Evolutionary conservation across 2,888 invertebrate species (phyloP), one percentile per base, ranked within the genome.

Genomic region (Cataglyphis altisquamis): DNA sequence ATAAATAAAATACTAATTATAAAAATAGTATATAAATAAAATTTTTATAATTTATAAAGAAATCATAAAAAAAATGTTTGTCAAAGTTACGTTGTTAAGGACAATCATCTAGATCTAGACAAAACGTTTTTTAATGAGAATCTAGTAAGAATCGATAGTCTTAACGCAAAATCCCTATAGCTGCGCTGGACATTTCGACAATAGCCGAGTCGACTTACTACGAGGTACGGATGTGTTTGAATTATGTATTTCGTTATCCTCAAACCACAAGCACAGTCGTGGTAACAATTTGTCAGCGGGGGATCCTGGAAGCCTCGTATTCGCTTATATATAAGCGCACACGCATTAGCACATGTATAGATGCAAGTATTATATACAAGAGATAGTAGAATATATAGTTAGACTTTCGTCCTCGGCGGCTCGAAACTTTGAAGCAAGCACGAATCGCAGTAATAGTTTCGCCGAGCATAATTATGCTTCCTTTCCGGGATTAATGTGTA

Each of bases 391-490:
- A 62, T 87, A 84, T 72, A 84, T 72, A 84, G 86, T 89, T 85
- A 68, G 62, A 83, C 72, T 80, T 64, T 84, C 84, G 66, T 60
- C 63, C 81, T 77, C 81, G 68, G 64, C 64, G 78, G 55, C 72
- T 87, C 70, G 91, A 91, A 93, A 93, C 91, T 92, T 91, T 88
- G 70, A 70, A 86, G 87, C 86, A 84, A 86, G 90, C 92, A 90
- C 90, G 91, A 92, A 89, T 91, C 90, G 86, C 82, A 90, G 91
- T 93, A 93, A 93, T 92, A 92, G 92, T 93, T 93, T 93, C 90
- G 88, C 87, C 91, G 87, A 88, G 91, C 90, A 91, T 92, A 94
- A 94, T 94, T 93, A 92, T 92, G 90, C 90, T 91, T 90, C 90
- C 91, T 91, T 91, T 93, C 90, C 90, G 89, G 84, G 88, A 89